Base-by-base conservation (phyloP, 2,797 vertebrate species). In the Smutsia gigantea region DNA sequence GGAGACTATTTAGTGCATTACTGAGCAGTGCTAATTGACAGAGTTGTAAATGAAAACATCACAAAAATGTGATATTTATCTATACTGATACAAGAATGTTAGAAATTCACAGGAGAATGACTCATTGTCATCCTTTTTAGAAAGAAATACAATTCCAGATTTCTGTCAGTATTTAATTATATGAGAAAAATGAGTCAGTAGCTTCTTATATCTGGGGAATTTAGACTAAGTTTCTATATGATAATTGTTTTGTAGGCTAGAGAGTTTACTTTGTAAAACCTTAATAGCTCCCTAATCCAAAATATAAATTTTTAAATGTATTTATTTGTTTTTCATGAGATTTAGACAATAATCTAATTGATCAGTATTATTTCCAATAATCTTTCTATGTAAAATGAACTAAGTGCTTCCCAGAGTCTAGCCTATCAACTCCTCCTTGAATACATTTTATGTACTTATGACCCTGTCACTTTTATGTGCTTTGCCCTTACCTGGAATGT, bases 1-100 rank as follows among this genome's bases (percentile, higher is more conserved):
- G 51, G 83, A 96, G 68, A 92, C 79, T 85, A 63, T 77, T 97
- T 93, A 92, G 57, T 88, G 21, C 57, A 59, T 71, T 88, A 95
- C 93, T 94, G 71, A 74, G 66, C 29, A 78, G 55, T 34, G n/a
- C 42, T 96, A 97, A 98, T 97, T 97, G 96, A 94, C 93, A 97
- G 53, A 89, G 42, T 95, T 96, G 78, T 92, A 96, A 95, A 97
- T 94, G 93, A 92, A 96, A 97, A 96, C 39, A 97, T 93, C 64
- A 93, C 64, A 96, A 90, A 97, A 95, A 90, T 95, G 91, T 92
- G 91, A 87, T 96, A 94, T 94, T 96, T 97, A 95, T 82, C 64
- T 93, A 81, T 27, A 93, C 59, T 87, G 49, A 95, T 72, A 90
- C 85, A 87, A 23, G 53, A 90, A 85, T 82, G 85, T 85, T 90